Base-by-base conservation (phyloP, 2,888 invertebrate genomes). In the Elegia similella region DNA sequence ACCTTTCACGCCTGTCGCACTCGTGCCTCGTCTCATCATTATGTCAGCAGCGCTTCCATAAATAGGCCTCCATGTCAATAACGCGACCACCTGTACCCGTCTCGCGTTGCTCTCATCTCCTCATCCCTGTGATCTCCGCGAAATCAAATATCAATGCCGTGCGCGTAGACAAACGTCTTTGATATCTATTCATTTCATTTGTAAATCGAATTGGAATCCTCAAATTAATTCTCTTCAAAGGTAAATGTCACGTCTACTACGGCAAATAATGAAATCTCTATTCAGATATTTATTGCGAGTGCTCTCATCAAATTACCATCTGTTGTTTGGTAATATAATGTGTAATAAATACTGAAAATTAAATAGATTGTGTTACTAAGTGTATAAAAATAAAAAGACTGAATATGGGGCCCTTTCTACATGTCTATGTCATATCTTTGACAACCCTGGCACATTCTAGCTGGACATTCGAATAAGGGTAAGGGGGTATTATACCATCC, bases 151-250 rank as follows among this genome's bases (percentile, higher is more conserved):
- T 72, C 71, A 71, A 63, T 63, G 68, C 72, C 66, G 63, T 60
- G 66, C 63, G 68, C 64, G 59, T 60, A 59, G 68, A 67, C 68
- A 69, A 69, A 68, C 67, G 63, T 68, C 78, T 78, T 77, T 76
- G 75, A 75, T 72, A 75, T 75, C 68, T 62, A 68, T 69, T 75
- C 73, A 73, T 72, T 74, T 72, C 69, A 66, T 71, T 68, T 75
- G 70, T 68, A 75, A 75, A 72, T 75, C 69, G 71, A 75, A 70
- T 70, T 75, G 75, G 72, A 71, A 71, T 76, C 69, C 69, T 62
- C 67, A 71, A 75, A 78, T 78, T 75, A 78, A 76, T 76, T 73
- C 65, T 66, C 63, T 69, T 74, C 71, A 72, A 77, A 75, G 71
- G 68, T 70, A 70, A 74, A 72, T 67, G 71, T 69, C 67, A 61